phyloP scores from a whole-genome alignment of 1,140 invertebrate genomes.

The Dendrolimus kikuchii region DNA sequence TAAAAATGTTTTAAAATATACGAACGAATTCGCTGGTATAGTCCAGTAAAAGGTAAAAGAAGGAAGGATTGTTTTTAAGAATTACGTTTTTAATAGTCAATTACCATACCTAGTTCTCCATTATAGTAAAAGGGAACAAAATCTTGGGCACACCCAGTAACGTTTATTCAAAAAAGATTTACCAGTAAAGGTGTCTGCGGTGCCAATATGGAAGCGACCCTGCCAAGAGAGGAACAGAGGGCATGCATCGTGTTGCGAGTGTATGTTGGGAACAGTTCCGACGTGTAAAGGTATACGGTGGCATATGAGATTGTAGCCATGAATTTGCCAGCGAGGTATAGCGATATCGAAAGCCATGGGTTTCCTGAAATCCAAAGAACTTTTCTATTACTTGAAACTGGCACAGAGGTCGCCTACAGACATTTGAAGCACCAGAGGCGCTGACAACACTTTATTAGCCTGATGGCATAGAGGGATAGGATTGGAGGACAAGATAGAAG shows the following conservation, averaged over 20 bases:
- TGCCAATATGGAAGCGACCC: constrained; percentile 12
- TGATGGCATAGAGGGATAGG: no score
- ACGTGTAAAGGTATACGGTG: constrained; percentile 11
- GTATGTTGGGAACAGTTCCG: constrained; percentile 16
- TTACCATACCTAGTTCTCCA: no score
- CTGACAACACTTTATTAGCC: no score
- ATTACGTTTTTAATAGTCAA: no score
- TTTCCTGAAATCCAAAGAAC: constrained; percentile 3
- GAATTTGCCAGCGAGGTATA: constrained; percentile 8
- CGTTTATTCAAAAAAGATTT: background rate
- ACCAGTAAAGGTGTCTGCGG: constrained; percentile 16
- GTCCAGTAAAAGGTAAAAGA: no score
- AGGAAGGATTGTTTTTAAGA: no score
- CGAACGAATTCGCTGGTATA: no score
- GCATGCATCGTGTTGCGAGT: constrained; percentile 17
- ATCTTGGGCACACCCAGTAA: no score
- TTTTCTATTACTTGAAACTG: background rate
- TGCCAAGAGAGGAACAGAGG: constrained; percentile 13
- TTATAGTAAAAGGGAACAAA: no score
- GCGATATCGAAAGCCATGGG: constrained; percentile 1
- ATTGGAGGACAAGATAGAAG: no score
- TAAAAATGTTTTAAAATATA: no score
- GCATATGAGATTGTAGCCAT: constrained; percentile 12
- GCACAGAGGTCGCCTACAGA: background rate
- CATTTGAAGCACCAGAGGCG: background rate